Evolutionary conservation across 2,888 invertebrate species (phyloP).

Genomic region (Metallyticus violacea): DNA sequence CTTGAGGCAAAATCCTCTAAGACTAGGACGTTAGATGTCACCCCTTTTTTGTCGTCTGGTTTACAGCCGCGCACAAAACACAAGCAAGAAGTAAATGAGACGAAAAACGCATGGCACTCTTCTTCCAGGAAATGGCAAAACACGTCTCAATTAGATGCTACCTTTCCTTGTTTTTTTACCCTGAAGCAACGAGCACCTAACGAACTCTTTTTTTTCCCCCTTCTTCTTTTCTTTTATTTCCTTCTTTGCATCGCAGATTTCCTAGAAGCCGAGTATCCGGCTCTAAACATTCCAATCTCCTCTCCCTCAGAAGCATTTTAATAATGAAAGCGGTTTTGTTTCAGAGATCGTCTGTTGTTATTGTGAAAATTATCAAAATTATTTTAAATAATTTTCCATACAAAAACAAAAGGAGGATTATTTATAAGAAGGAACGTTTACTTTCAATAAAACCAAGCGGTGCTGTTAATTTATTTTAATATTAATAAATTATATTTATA

Average conservation of each 20-base stretch:
- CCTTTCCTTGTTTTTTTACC: not conserved
- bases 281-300: not conserved
- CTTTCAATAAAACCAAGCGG: too few relatives aligned
- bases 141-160: not conserved
- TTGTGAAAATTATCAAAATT: too few relatives aligned
- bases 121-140: not conserved
- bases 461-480: too few relatives aligned
- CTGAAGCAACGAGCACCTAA: not conserved
- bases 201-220: not conserved
- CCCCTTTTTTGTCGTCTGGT: not conserved
- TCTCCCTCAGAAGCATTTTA: not conserved
- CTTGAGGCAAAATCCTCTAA: too few relatives aligned
- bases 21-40: not conserved
- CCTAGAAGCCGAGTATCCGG: not conserved
- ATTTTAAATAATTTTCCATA: too few relatives aligned
- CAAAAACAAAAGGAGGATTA: too few relatives aligned
- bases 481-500: too few relatives aligned
- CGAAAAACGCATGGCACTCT: not conserved
- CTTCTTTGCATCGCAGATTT: not conserved
- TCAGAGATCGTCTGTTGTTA: not conserved
- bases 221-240: not conserved
- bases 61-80: not conserved
- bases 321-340: not conserved
- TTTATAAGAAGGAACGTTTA: too few relatives aligned
- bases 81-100: not conserved